Evolutionary conservation across 2,888 invertebrate genomes (phyloP), one percentile per base, ranked within the genome.

Genomic region (Mongoloraphidia duomilia): DNA sequence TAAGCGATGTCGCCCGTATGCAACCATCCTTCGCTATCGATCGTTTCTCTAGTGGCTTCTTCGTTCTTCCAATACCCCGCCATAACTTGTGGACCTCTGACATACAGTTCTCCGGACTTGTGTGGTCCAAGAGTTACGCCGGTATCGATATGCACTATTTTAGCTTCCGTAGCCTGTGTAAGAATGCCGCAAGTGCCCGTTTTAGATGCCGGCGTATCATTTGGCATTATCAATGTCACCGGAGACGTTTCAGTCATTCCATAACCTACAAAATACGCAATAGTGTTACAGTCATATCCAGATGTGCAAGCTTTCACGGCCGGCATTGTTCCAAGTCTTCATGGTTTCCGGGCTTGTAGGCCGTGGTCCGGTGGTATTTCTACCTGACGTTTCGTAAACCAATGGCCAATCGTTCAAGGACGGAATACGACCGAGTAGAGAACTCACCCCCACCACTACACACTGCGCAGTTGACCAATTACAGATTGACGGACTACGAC

Each of bases 1-100:
- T 82, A 82, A 0, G 78, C 85, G n/a, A 88, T 79, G 63, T 89
- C 87, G 2, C 87, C 84, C 0, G 83, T 83, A 60, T 82, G 82
- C 11, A 89, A 68, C 87, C 87, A 90, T 10, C 87, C 87, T 1
- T 87, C 82, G 6, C 71, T 67, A 60, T 84, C 82, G 8, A 88
- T 68, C 0, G 81, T 83, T 57, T 82, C 81, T 40, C 71, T 72
- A 0, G 87, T 89, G 0, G 86, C 86, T 57, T 76, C 67, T 52
- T 79, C 79, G 61, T 87, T 84, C 57, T 85, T 82, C 62, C 80
- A 75, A 63, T 90, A 90, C 8, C 85, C 86, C 62, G 79, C 77
- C 84, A 88, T 89, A 1, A 80, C 78, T 71, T 87, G 86, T 1
- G 87, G 86, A 10, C 88, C 87, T 56, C 74, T 74, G 12, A 87